phyloP scores from a whole-genome alignment of 2,113 vertebrate genomes.

The Oncorhynchus mykiss region DNA sequence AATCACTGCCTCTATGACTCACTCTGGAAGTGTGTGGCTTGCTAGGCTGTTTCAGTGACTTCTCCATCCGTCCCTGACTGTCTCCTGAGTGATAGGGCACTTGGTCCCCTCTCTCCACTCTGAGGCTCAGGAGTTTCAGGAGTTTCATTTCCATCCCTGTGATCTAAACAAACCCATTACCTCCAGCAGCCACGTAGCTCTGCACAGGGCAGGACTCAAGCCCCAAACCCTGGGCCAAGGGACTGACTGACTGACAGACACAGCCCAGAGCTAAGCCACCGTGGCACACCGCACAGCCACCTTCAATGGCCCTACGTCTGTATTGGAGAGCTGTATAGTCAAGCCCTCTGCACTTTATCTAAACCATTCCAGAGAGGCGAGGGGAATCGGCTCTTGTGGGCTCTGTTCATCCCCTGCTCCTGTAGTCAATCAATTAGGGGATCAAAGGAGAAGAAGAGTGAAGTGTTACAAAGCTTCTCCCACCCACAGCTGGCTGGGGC shows the following conservation, averaged over 20 bases:
- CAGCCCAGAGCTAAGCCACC: conserved; percentile 71
- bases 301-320: conserved; percentile 67
- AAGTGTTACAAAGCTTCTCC: conserved; percentile 71
- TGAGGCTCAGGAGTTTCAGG: conserved; percentile 70
- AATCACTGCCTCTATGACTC: conserved; percentile 50
- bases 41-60: conserved; percentile 38
- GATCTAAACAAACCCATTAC: conserved; percentile 80
- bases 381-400: conserved; percentile 75
- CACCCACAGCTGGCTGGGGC: conserved; percentile 60
- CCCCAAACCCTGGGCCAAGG: conserved; percentile 47
- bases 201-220: conserved; percentile 57
- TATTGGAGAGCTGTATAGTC: conserved; percentile 33
- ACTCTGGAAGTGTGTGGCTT: conserved; percentile 51
- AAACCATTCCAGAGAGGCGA: conserved; percentile 74
- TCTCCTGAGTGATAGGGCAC: conserved; percentile 63
- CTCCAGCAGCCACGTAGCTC: conserved; percentile 49
- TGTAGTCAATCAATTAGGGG: conserved; percentile 82
- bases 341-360: conserved; percentile 72
- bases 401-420: conserved; percentile 72
- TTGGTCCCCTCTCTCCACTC: conserved; percentile 47
- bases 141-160: conserved; percentile 77
- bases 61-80: conserved; percentile 46
- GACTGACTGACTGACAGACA: conserved; percentile 31
- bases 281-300: conserved; percentile 68
- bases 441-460: conserved; percentile 73